phyloP scores from a whole-genome alignment of 2,797 vertebrate genomes.

The Crenichthys baileyi region DNA sequence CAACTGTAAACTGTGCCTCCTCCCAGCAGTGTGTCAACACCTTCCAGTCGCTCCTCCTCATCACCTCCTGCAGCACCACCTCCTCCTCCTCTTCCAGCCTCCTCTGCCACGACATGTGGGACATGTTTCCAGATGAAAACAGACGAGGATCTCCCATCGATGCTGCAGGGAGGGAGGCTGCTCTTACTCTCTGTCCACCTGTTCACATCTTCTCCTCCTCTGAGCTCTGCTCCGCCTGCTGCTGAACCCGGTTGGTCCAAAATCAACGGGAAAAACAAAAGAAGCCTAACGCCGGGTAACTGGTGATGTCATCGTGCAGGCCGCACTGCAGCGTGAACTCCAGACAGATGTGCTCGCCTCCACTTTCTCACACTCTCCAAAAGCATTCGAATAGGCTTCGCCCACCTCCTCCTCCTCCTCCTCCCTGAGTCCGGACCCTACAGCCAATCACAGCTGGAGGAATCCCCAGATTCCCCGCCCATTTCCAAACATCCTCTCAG shows the following conservation, averaged over 20 bases:
- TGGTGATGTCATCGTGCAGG: conserved; percentile 69
- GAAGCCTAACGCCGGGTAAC: conserved; percentile 55
- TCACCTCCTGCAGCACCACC: conserved; percentile 67
- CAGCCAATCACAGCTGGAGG: conserved; percentile 68
- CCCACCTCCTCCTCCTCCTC: conserved; percentile 18
- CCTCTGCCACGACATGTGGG: conserved; percentile 69
- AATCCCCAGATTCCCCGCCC: conserved; percentile 41
- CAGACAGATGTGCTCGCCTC: conserved; percentile 47
- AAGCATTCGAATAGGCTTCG: conserved; percentile 60
- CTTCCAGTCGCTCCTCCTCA: conserved; percentile 74
- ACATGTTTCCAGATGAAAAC: conserved; percentile 65
- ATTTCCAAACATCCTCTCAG: conserved; percentile 29
- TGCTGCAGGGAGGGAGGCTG: background rate
- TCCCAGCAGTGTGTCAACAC: conserved; percentile 69
- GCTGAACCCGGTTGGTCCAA: background rate
- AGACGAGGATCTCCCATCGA: background rate
- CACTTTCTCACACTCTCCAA: conserved; percentile 35
- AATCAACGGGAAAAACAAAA: background rate
- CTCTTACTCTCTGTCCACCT: conserved; percentile 13
- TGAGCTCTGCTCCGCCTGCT: conserved; percentile 47
- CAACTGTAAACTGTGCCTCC: conserved; percentile 80
- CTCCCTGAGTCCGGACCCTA: background rate
- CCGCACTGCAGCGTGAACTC: conserved; percentile 46
- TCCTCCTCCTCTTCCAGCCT: conserved; percentile 78
- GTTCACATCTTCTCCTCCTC: conserved; percentile 31